phyloP scores from a whole-genome alignment of 92 coral and sea anemone species.

The Montipora capitata region DNA sequence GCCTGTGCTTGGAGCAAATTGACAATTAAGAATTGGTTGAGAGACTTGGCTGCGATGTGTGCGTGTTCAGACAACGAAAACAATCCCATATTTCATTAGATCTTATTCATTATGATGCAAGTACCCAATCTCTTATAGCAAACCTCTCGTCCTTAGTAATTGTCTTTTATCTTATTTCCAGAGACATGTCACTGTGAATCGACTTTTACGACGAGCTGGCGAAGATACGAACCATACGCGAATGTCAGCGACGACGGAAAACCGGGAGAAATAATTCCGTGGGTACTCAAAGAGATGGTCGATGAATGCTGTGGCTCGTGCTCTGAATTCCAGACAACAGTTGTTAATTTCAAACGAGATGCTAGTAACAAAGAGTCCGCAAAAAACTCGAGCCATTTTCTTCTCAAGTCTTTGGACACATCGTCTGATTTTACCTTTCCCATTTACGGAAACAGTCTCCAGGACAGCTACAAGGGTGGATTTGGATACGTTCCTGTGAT shows the following conservation, averaged over 20 bases:
- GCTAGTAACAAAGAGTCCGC: constrained; percentile 8
- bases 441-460: constrained; percentile 72
- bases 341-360: constrained; percentile 25
- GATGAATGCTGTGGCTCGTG: constrained; percentile 71
- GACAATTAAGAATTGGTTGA: too few relatives aligned
- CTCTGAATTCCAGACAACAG: constrained; percentile 24
- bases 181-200: constrained; percentile 64
- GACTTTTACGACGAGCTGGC: constrained; percentile 8
- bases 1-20: too few relatives aligned
- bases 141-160: too few relatives aligned
- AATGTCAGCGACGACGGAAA: constrained; percentile 49
- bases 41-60: too few relatives aligned
- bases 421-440: constrained; percentile 86
- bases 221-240: constrained; percentile 76
- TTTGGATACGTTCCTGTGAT: constrained; percentile 78
- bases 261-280: constrained; percentile 74
- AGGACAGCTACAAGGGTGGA: constrained; percentile 72
- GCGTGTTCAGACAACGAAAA: too few relatives aligned
- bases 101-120: too few relatives aligned
- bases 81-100: too few relatives aligned
- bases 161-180: neutral
- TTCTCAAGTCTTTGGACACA: constrained; percentile 63
- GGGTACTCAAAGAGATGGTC: constrained; percentile 52
- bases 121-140: too few relatives aligned
- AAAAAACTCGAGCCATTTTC: constrained; percentile 35